Base-by-base conservation (phyloP, 2,888 invertebrate species). In the Julus scanicus region DNA sequence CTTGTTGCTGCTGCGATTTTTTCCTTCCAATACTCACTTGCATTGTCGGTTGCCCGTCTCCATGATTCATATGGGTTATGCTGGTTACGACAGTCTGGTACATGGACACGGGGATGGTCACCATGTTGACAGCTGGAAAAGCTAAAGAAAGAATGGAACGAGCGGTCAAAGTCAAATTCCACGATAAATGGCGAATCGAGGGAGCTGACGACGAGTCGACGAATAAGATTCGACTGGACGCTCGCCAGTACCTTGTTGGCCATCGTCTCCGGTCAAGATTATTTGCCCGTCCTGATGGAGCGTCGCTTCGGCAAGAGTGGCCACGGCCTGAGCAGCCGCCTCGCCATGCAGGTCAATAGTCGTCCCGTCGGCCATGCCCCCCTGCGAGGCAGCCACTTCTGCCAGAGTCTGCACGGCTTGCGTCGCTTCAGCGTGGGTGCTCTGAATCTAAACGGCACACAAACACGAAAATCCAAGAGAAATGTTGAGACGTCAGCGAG, bases 91-190 rank as follows among this genome's bases (percentile, higher is more conserved):
- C 97, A 89, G 97, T 97, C 93, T 98, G 98, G 94, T 98, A 98
- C 96, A 98, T 97, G 89, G 97, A 97, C 89, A 98, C 97, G 88
- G 98, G 98, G 91, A 98, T 97, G 88, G 98, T 97, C 92, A 98
- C 97, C 93, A 98, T 97, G 89, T 98, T 98, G 91, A 97, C 96
- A 91, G 97, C 97, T 90, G 91, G 90, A 89, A 90, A 91, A 37
- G 90, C 90, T 90, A 84, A 8, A 89, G 85, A 80, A 48, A 15
- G 80, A 15, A 11, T 44, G 17, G 15, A 71, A 6, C 13, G 29
- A 71, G 15, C 53, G 8, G 39, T 71, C 11, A 57, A 57, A 57
- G n/a, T n/a, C 29, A 20, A 71, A 71, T 71, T 29, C 11, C n/a
- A 20, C 3, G 2, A 11, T 6, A 11, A 29, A 29, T 1, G 29